phyloP scores from a whole-genome alignment of 2,113 vertebrate species.

The Panthera uncia region DNA sequence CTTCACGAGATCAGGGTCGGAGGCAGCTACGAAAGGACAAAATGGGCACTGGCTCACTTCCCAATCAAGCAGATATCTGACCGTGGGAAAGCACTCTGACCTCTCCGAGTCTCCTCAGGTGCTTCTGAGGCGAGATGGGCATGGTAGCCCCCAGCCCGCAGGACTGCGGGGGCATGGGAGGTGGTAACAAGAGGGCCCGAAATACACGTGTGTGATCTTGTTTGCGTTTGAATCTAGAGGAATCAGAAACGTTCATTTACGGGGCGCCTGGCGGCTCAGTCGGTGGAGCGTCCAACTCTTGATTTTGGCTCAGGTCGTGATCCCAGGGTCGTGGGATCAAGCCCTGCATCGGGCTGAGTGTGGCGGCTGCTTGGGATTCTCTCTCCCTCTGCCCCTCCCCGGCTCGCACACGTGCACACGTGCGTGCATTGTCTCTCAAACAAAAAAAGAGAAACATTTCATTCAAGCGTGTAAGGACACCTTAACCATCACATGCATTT shows the following conservation, averaged over 20 bases:
- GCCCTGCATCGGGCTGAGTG: too few species aligned
- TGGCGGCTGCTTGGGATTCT: too few species aligned
- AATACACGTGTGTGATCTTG: fast-evolving
- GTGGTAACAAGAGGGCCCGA: too few species aligned
- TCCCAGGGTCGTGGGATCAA: too few species aligned
- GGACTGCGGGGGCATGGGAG: background rate
- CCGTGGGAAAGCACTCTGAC: background rate
- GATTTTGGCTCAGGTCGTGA: too few species aligned
- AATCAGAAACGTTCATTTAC: background rate
- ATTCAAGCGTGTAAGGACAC: background rate
- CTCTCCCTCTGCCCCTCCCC: too few species aligned
- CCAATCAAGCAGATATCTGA: background rate
- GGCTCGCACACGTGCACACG: fast-evolving
- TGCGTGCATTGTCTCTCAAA: too few species aligned
- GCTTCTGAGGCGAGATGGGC: background rate
- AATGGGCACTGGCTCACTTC: background rate
- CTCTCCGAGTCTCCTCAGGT: background rate
- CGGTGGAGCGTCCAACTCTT: too few species aligned
- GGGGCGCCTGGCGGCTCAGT: too few species aligned
- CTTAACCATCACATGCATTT: background rate
- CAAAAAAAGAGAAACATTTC: background rate
- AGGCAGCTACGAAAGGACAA: background rate
- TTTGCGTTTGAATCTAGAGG: background rate
- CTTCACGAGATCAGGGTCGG: background rate
- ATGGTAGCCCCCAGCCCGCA: fast-evolving